Base-by-base conservation (phyloP, 2,797 vertebrate species). In the Chiroxiphia lanceolata region DNA sequence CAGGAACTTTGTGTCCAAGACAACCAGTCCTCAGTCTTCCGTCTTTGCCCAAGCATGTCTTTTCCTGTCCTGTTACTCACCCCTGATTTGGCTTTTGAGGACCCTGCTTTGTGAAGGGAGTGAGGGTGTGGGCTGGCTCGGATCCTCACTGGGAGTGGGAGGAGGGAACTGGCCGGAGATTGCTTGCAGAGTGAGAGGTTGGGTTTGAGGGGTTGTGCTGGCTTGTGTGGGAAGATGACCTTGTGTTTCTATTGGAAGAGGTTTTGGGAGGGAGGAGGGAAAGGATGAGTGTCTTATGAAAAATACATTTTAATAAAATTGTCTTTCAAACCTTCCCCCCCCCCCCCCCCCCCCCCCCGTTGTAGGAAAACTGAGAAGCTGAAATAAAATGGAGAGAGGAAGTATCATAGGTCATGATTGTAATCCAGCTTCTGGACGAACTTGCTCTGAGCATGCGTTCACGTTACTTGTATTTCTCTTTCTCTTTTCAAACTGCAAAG, bases 341-440 rank as follows among this genome's bases (percentile, higher is more conserved):
- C 16, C 9, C 1, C 2, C 9, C 29, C 27, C 18, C 27, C 18
- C 26, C 16, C 9, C 1, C 2, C 9, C 5, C 74, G 3, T 29
- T 74, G 60, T 33, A 60, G 48, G 33, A 84, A 21, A 90, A 31
- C 29, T 72, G 65, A 69, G 64, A 83, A 61, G 53, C n/a, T 47
- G 64, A 65, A 42, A 44, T 48, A 10, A 87, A 87, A 53, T 15
- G 45, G 40, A 76, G 71, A 69, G 88, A 67, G 87, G 54, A 89
- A 72, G 71, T 65, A 33, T 82, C 38, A 54, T 15, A 25, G 64
- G 50, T 56, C 38, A 42, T 15, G 56, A 26, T 61, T 78, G 8
- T 70, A 65, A 63, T 80, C 18, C 5, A 29, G n/a, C 60, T 82
- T 89, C 42, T 87, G 60, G 75, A 64, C 60, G 80, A 68, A 57